These are phyloP conservation scores for Dryobotodes eremita DNA, from an alignment of 2,888 invertebrate genomes.

Conservation along the genomic window DNA sequence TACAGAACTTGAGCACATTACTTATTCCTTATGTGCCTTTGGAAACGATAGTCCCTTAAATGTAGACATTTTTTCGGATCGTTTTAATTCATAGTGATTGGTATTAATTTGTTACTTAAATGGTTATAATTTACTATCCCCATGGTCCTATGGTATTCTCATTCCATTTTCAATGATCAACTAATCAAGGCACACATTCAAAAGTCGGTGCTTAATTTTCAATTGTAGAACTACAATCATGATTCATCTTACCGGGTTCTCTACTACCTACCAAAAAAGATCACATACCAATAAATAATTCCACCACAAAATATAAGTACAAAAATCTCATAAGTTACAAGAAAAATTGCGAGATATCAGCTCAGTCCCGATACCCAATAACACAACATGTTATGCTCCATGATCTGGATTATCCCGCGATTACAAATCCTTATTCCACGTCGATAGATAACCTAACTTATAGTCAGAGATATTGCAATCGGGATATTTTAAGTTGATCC, in stretches of 20 bases:
- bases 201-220: neutral
- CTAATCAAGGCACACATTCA: conserved; percentile 17
- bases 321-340: conserved; percentile 49
- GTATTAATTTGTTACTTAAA: conserved; percentile 34
- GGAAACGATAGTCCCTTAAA: conserved; percentile 82
- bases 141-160: neutral
- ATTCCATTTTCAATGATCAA: neutral
- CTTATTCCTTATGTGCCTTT: conserved; percentile 89
- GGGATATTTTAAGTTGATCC: conserved; percentile 79
- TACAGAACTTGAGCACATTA: conserved; percentile 89
- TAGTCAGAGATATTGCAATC: conserved; percentile 75
- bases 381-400: conserved; percentile 70
- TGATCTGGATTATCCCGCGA: conserved; percentile 79
- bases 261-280: conserved; percentile 10
- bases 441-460: conserved; percentile 75
- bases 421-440: conserved; percentile 79
- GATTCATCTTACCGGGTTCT: neutral
- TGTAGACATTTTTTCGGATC: conserved; percentile 76
- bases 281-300: conserved; percentile 10
- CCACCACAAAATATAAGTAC: conserved; percentile 25
- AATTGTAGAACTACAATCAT: neutral
- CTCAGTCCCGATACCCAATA: conserved; percentile 57
- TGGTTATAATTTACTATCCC: conserved; percentile 34
- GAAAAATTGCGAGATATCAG: conserved; percentile 58
- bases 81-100: conserved; percentile 61